Base-by-base conservation (phyloP, 2,797 vertebrate species). In the Karalla daura region DNA sequence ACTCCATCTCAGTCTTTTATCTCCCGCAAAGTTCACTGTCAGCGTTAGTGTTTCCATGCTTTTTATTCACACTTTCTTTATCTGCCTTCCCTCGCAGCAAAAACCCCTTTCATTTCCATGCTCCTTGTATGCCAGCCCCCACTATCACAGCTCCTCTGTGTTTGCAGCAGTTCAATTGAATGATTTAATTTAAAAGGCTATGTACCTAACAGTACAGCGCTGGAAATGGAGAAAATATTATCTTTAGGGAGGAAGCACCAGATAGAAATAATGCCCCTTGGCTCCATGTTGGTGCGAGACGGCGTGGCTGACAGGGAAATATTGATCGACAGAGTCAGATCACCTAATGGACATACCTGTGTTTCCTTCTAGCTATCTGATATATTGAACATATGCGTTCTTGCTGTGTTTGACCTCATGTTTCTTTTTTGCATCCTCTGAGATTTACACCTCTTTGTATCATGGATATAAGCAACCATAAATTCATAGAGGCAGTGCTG, bases 121-220 rank as follows among this genome's bases (percentile, higher is more conserved):
- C 39, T 47, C 21, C 15, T 20, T 23, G 18, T 44, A 49, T 60
- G 56, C 17, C 5, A 21, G 53, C 50, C 64, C 63, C 28, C 15
- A 41, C 39, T 54, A 35, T 69, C 32, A 21, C 17, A 52, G 32
- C 44, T 54, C 46, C 49, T 12, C 4, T 54, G 33, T 56, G 44
- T 55, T 70, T 49, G 17, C 55, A 51, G 47, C 62, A 61, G 32
- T 53, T 78, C 35, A 70, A 49, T 32, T 25, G 2, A 72, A 53
- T 55, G 30, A 76, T 83, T 81, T 69, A 23, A 87, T 84, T 71
- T 76, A 28, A 21, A 41, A 46, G 15, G 27, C 44, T 47, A 23
- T 63, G 45, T 33, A 63, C 33, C 49, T 64, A 44, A n/a, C 40
- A 61, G 51, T 43, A 18, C 52, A 58, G 46, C 25, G 7, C 33